Conservation (phyloP, 1,140 invertebrate genomes). For the Contarinia nasturtii region DNA sequence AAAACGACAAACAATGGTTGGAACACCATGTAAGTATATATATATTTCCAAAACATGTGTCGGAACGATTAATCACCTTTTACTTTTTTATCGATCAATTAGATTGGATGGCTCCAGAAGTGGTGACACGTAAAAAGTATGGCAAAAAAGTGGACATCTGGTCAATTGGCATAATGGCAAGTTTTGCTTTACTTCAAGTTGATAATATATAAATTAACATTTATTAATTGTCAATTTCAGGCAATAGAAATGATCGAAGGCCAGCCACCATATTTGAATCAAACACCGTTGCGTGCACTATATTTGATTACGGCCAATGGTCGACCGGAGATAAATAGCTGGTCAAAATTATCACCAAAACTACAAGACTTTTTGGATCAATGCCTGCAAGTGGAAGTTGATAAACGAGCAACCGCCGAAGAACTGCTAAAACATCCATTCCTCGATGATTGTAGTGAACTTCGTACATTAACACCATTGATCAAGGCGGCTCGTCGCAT, state of each 20-base stretch:
- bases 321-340: slow-evolving; percentile 72
- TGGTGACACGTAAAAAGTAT: slow-evolving; percentile 67
- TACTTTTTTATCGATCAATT: too few species aligned
- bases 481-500: slow-evolving; percentile 61
- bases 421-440: slow-evolving; percentile 80
- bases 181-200: too few species aligned
- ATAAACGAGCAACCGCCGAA: slow-evolving; percentile 62
- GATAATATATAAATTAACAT: too few species aligned
- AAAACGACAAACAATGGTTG: slow-evolving; percentile 92
- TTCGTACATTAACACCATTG: slow-evolving; percentile 68
- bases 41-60: neutral
- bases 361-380: slow-evolving; percentile 74
- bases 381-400: slow-evolving; percentile 85
- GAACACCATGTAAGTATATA: slow-evolving; percentile 36
- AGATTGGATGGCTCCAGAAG: slow-evolving; percentile 78
- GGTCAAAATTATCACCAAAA: slow-evolving; percentile 54
- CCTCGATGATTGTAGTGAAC: slow-evolving; percentile 63
- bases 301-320: slow-evolving; percentile 94
- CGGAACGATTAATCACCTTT: slow-evolving; percentile 19
- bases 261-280: slow-evolving; percentile 88
- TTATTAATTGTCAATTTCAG: too few species aligned
- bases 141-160: slow-evolving; percentile 91
- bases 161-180: slow-evolving; percentile 95
- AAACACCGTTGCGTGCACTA: slow-evolving; percentile 80
- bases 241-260: slow-evolving; percentile 92